Conservation (phyloP, 2,113 vertebrate species). For the Chrysemys picta region DNA sequence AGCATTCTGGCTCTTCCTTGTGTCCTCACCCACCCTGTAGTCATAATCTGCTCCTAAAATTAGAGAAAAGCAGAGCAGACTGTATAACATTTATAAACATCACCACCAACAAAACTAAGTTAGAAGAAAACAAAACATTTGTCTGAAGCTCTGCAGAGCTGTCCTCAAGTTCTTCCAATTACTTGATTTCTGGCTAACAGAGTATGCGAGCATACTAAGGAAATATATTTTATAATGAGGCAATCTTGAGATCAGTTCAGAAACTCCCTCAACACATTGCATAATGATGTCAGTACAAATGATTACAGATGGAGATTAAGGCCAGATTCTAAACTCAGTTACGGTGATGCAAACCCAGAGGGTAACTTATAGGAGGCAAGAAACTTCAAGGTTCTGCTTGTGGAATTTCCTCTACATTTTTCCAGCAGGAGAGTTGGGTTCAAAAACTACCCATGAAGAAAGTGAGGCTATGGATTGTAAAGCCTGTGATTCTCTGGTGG, state of each 20-base stretch:
- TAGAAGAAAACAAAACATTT: background rate
- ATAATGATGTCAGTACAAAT: background rate
- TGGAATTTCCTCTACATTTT: background rate
- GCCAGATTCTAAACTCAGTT: background rate
- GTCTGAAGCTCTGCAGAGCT: background rate
- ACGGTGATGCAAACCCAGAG: background rate
- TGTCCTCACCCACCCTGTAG: background rate
- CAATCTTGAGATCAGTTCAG: background rate
- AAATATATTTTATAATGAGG: background rate
- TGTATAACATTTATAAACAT: background rate
- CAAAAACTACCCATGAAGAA: background rate
- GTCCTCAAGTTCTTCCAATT: background rate
- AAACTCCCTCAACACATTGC: background rate
- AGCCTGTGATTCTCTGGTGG: background rate
- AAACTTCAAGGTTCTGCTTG: background rate
- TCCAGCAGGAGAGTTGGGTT: background rate
- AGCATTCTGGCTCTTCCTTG: background rate
- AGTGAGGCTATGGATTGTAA: background rate
- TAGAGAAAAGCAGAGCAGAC: background rate
- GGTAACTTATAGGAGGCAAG: background rate
- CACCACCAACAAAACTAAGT: background rate
- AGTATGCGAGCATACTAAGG: background rate
- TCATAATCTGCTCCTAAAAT: background rate
- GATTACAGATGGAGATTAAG: background rate
- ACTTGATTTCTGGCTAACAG: conserved; percentile 11